Base-by-base conservation (phyloP, 2,888 invertebrate genomes). In the Zele albiditarsus region DNA sequence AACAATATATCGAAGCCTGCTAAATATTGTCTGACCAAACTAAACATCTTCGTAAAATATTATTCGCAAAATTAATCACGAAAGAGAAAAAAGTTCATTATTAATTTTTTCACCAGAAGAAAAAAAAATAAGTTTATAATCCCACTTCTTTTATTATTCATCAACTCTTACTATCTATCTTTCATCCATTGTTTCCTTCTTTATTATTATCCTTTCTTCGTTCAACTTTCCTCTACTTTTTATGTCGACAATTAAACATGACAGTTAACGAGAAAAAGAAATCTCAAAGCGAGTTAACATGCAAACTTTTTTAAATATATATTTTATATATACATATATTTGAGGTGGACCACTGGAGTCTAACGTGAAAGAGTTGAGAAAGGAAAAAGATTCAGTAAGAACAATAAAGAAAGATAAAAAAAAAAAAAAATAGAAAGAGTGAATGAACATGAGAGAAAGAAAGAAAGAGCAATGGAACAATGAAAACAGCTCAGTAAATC, bases 401-500 rank as follows among this genome's bases (percentile, higher is more conserved):
- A 68, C 38, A 66, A 33, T 25, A 65, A 33, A 46, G 65, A 27
- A 8, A 57, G 46, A 23, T 82, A 83, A 1, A 38, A 38, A 38
- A 38, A 38, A 5, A 6, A 31, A 31, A 6, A 38, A 38, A 38
- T 12, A n/a, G 80, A 84, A 84, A 84, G 85, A 86, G 83, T 86
- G 86, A 88, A 88, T 38, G 38, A 38, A 38, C 38, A 83, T 75
- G 81, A 81, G 68, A 76, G 80, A 77, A 75, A 76, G 80, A 81
- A 78, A 82, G 80, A 84, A 81, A 81, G 82, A 71, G 81, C 80
- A 74, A 67, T 67, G 80, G 84, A 84, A 85, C 85, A 86, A 84
- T 86, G 86, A 88, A 88, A 88, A 88, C 87, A 88, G 83, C 85
- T 83, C 87, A 84, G 85, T 88, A 88, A 87, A 88, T 88, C 88